Evolutionary conservation across 2,113 vertebrate genomes (phyloP).

Genomic region (Noturus placidus): DNA sequence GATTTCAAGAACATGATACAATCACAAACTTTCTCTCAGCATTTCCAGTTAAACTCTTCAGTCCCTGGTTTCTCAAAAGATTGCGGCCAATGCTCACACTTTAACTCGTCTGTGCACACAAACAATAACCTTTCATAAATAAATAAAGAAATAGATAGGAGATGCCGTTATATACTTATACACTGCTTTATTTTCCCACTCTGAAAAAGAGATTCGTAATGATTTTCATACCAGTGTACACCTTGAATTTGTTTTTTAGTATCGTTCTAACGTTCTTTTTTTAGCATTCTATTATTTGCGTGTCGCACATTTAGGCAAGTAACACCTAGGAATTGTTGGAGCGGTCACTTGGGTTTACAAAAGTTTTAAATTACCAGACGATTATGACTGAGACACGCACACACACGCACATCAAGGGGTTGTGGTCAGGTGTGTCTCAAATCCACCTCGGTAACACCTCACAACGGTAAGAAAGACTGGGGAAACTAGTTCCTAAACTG

Average conservation of each 20-base stretch:
- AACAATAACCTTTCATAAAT: neutral
- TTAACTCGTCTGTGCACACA: neutral
- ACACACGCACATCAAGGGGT: constrained; percentile 35
- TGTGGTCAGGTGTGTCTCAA: constrained; percentile 40
- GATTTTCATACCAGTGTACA: neutral
- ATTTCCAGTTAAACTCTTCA: neutral
- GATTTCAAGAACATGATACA: neutral
- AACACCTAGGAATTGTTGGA: neutral
- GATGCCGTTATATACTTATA: neutral
- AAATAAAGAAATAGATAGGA: too few relatives aligned
- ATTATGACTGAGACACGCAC: neutral
- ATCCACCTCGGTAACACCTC: constrained; percentile 58
- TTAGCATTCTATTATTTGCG: neutral
- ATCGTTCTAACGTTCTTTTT: neutral
- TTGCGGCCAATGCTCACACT: neutral
- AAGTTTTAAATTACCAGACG: neutral
- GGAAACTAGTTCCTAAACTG: constrained; percentile 42
- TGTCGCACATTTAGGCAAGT: neutral
- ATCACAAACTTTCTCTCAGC: neutral
- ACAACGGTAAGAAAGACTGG: constrained; percentile 57
- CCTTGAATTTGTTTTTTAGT: neutral
- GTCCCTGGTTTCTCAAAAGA: neutral
- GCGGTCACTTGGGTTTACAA: neutral
- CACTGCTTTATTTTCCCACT: neutral
- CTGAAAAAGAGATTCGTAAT: neutral